Conservation (phyloP, 2,797 vertebrate genomes). For the Peromyscus eremicus region DNA sequence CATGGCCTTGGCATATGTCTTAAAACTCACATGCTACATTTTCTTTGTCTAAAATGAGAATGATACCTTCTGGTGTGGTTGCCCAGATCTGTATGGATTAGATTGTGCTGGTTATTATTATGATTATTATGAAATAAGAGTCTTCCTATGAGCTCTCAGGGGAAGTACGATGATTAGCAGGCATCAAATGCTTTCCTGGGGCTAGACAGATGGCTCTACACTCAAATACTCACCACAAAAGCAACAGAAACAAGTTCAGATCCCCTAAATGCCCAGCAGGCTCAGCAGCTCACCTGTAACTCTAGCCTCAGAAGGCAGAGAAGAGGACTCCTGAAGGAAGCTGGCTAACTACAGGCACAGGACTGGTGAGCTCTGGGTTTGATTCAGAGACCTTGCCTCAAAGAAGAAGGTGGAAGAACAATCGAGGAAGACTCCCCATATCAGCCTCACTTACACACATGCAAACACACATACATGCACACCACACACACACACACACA, state of each 20-base stretch:
- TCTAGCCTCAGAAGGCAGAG: neutral
- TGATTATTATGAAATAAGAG: constrained; percentile 18
- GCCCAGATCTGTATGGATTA: neutral
- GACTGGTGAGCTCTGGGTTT: neutral
- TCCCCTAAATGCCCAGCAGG: too few species aligned
- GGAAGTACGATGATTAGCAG: neutral
- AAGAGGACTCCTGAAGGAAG: neutral
- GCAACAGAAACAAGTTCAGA: neutral
- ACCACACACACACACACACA: neutral
- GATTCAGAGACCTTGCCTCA: neutral
- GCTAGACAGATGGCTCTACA: neutral
- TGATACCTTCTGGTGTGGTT: neutral
- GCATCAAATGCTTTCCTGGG: neutral
- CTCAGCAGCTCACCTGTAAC: neutral
- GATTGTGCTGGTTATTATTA: neutral
- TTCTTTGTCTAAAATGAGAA: constrained; percentile 12
- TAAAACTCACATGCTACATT: neutral
- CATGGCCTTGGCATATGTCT: neutral
- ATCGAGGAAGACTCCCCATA: neutral
- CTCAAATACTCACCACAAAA: neutral
- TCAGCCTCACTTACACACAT: neutral
- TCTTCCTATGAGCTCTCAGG: neutral
- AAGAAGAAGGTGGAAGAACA: neutral
- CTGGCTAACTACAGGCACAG: neutral
- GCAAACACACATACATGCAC: neutral